Evolutionary conservation across 2,888 invertebrate genomes (phyloP).

Genomic region (Drosophila prolongata): DNA sequence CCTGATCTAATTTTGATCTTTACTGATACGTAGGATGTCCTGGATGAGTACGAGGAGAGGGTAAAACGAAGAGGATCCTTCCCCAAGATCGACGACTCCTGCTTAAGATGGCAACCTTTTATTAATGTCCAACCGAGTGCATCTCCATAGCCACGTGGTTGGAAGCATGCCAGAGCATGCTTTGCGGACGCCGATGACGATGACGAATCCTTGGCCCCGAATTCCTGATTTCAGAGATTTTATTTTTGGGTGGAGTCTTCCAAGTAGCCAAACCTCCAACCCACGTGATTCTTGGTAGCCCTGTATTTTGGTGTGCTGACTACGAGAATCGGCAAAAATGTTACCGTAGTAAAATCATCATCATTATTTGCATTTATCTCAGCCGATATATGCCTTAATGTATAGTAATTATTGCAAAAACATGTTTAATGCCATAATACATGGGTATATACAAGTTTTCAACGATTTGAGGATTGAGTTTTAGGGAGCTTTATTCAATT

Average conservation of each 20-base stretch:
- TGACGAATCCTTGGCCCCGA: constrained; percentile 24
- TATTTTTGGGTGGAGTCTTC: constrained; percentile 8
- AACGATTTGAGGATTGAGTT: background rate
- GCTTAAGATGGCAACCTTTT: constrained; percentile 95
- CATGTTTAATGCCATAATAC: background rate
- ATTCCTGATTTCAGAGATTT: constrained; percentile 50
- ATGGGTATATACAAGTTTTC: constrained; percentile 3
- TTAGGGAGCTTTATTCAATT: constrained; percentile 7
- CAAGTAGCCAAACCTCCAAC: background rate
- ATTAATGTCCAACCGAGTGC: constrained; percentile 85
- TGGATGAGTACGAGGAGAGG: constrained; percentile 95
- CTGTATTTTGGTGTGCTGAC: background rate
- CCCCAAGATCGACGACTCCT: constrained; percentile 94
- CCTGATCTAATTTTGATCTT: background rate
- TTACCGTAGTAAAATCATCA: constrained; percentile 1
- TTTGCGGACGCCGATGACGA: constrained; percentile 61
- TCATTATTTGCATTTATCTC: constrained; percentile 3
- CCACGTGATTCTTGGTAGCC: constrained; percentile 9
- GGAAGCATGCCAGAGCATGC: constrained; percentile 71
- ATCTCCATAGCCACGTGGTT: constrained; percentile 76
- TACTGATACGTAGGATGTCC: constrained; percentile 89
- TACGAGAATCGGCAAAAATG: background rate
- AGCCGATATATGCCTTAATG: constrained; percentile 17
- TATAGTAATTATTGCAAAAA: constrained; percentile 5
- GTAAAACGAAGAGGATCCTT: constrained; percentile 91